Base-by-base conservation (phyloP, 2,113 vertebrate species). In the Corynorhinus townsendii region DNA sequence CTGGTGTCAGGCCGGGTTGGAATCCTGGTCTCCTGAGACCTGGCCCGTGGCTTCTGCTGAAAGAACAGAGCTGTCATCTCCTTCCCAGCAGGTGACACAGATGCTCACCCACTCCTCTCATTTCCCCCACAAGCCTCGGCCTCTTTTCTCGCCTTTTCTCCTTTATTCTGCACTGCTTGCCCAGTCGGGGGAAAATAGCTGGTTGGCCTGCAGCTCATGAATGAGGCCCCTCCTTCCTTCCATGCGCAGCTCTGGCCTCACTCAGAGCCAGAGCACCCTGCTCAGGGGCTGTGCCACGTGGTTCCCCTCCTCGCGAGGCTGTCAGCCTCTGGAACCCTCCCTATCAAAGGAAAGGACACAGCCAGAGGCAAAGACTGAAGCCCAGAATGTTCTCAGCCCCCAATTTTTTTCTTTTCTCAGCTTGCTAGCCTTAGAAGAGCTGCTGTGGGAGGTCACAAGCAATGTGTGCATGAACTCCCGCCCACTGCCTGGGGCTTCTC, bases 181-280 rank as follows among this genome's bases (percentile, higher is more conserved):
- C 19, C 68, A 35, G 75, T 83, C 90, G 19, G 88, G 88, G 85
- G 43, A 86, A 93, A 91, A 91, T 28, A 45, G 30, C 62, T 38
- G 68, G 72, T 62, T 69, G 88, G 94, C 86, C 85, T 71, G 54
- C 54, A 56, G 88, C 40, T 64, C 2, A 0, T 16, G 28, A 52
- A 26, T 0, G 2, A 28, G 30, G 6, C 12, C n/a, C 38, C 26
- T 59, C 52, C 19, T n/a, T 43, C 38, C 38, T 49, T 11, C 3
- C 12, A 7, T 16, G 40, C 24, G 75, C 69, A 35, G 40, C 66
- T 79, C 72, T 40, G 17, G 75, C 26, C 71, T 47, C 17, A 0
- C 33, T 47, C 43, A 11, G 49, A 30, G 49, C 43, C 83, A 68
- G 11, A 33, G 89, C 73, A 49, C 45, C 28, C 86, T 79, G 14